These are phyloP conservation scores for Morone chrysops DNA, from an alignment of 2,113 vertebrate species.

Conservation along the genomic window DNA sequence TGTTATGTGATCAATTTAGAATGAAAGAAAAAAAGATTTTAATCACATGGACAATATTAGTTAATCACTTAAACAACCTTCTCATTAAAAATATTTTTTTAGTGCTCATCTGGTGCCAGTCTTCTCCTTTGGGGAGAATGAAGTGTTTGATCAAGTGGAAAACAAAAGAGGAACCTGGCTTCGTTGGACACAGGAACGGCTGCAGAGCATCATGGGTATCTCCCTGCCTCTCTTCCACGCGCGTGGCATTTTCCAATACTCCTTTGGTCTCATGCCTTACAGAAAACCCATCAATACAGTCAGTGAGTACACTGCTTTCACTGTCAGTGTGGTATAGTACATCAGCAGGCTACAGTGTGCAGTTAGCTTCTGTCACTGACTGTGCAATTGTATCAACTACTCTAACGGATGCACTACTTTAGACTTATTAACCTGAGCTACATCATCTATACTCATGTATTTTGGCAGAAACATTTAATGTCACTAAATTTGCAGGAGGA, in stretches of 20 bases:
- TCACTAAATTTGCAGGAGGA: not conserved
- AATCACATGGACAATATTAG: not conserved
- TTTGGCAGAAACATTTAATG: conserved; percentile 30
- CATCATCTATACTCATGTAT: not conserved
- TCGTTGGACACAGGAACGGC: conserved; percentile 83
- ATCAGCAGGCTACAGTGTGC: not conserved
- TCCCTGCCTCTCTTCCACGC: conserved; percentile 93
- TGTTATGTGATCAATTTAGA: conserved; percentile 11
- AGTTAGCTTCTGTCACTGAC: not conserved
- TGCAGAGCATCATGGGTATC: conserved; percentile 91
- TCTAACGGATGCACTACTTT: not conserved
- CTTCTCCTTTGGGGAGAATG: conserved; percentile 96
- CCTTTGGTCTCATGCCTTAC: conserved; percentile 92
- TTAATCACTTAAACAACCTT: conserved; percentile 1
- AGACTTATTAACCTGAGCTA: not conserved
- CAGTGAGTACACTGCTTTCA: conserved; percentile 83
- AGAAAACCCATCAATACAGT: conserved; percentile 89
- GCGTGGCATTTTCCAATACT: conserved; percentile 95
- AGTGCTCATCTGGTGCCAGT: conserved; percentile 89
- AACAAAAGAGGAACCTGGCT: conserved; percentile 90
- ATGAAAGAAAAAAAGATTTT: not conserved
- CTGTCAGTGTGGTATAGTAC: not conserved
- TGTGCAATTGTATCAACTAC: not conserved
- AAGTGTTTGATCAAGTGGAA: conserved; percentile 89
- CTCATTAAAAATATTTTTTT: not conserved